These are phyloP conservation scores for Microcebus murinus DNA, from an alignment of 2,113 vertebrate species.

Conservation along the genomic window DNA sequence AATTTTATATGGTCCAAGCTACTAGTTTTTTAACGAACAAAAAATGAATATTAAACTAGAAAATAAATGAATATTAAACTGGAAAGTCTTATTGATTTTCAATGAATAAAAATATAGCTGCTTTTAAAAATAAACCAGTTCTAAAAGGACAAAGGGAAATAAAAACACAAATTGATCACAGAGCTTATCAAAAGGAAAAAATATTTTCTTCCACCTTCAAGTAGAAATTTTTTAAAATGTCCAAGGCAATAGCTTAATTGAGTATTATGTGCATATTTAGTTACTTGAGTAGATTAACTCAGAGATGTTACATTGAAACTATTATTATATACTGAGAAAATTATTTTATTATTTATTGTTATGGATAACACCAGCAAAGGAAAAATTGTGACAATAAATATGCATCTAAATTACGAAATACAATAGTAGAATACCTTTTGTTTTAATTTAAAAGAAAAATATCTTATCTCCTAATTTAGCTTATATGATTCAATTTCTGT, in stretches of 20 bases:
- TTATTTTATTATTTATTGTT: neutral
- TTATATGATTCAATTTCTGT: slow-evolving; percentile 15
- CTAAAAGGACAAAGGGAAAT: neutral
- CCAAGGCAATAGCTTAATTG: neutral
- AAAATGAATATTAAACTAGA: neutral
- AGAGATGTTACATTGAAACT: neutral
- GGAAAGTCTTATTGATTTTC: neutral
- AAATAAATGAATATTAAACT: neutral
- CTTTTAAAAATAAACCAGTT: neutral
- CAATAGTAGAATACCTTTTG: neutral
- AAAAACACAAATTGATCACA: neutral
- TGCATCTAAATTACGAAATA: neutral
- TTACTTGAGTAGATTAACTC: neutral
- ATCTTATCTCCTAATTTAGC: neutral
- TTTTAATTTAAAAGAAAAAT: slow-evolving; percentile 1
- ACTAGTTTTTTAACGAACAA: slow-evolving; percentile 1
- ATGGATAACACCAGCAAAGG: neutral
- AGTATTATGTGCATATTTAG: neutral
- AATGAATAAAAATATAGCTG: neutral
- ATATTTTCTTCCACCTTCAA: neutral
- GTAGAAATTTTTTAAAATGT: neutral
- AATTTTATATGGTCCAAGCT: neutral
- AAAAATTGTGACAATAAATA: neutral
- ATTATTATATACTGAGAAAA: slow-evolving; percentile 29
- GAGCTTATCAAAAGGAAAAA: neutral